Evolutionary conservation across 2,888 invertebrate genomes (phyloP).

Genomic region (Morinoia aosen): DNA sequence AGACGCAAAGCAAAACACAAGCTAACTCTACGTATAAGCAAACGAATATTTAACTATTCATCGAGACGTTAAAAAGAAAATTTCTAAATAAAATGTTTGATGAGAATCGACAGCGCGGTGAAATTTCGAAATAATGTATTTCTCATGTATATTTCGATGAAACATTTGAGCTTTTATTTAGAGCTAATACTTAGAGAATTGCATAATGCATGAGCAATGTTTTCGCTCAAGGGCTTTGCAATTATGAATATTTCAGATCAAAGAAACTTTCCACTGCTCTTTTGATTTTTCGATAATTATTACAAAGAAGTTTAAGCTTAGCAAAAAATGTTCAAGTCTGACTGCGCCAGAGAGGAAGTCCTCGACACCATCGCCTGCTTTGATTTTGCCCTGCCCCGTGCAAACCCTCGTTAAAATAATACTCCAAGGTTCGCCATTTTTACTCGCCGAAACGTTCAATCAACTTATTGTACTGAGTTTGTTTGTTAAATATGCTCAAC

Average conservation of each 20-base stretch:
- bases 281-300: neutral
- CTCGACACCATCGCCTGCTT: neutral
- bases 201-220: neutral
- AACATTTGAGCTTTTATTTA: neutral
- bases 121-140: neutral
- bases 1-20: neutral
- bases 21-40: neutral
- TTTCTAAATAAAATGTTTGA: neutral
- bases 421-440: neutral
- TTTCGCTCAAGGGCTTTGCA: neutral
- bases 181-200: neutral
- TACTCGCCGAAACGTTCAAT: neutral
- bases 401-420: neutral
- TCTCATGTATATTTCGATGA: neutral
- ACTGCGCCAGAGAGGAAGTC: neutral
- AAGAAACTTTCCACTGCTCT: neutral
- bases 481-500: neutral
- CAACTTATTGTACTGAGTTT: neutral
- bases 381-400: neutral
- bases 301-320: neutral
- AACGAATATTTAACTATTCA: neutral
- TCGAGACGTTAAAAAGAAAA: neutral
- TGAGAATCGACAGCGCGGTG: neutral
- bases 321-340: neutral
- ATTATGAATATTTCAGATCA: constrained; percentile 4